These are phyloP conservation scores for Torymus auratus DNA, from an alignment of 2,888 invertebrate genomes.

Conservation along the genomic window DNA sequence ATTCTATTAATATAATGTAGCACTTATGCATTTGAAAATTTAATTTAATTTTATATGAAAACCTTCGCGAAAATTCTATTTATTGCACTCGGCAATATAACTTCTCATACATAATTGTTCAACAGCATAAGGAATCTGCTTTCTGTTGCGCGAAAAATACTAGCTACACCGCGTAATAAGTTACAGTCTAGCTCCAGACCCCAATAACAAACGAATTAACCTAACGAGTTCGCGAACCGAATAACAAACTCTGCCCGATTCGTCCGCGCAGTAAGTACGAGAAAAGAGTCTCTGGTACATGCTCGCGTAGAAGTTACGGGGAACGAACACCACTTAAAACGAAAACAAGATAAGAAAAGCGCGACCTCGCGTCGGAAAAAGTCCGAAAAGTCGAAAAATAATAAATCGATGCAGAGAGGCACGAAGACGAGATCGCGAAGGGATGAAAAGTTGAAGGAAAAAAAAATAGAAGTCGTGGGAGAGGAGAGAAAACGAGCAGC, in stretches of 20 bases:
- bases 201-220: constrained; percentile 8
- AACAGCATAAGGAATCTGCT: too few relatives aligned
- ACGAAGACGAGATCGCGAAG: constrained; percentile 1
- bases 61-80: too few relatives aligned
- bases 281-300: too few relatives aligned
- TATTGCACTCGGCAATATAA: too few relatives aligned
- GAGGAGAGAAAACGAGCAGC: neutral
- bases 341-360: constrained; percentile 7
- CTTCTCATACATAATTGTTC: too few relatives aligned
- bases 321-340: neutral
- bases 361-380: neutral
- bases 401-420: constrained; percentile 14
- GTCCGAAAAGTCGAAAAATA: neutral
- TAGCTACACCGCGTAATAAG: too few relatives aligned
- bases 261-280: neutral
- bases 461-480: neutral
- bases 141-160: too few relatives aligned
- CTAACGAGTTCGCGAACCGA: constrained; percentile 4
- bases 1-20: too few relatives aligned
- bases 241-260: neutral
- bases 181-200: too few relatives aligned
- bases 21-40: too few relatives aligned
- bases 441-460: neutral
- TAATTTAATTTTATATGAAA: too few relatives aligned
- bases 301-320: neutral